A percentile compares a stretch with the other conserved stretches of the same genome.
These are phyloP conservation scores for Macrochelys suwanniensis DNA, from an alignment of 2,797 vertebrate species.

Conservation along the genomic window DNA sequence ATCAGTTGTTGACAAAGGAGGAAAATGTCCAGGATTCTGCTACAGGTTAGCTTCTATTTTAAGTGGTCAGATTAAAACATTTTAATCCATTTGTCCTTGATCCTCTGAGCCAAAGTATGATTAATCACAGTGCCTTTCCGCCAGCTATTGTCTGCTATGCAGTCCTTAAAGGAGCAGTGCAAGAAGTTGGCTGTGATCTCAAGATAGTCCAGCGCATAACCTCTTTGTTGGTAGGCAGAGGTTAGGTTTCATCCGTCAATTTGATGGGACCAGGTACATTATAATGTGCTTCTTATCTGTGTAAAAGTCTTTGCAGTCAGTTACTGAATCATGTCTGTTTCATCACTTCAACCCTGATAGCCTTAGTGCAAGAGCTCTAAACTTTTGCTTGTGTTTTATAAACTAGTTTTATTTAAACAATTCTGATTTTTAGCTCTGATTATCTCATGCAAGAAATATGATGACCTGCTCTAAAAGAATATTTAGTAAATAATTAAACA, in stretches of 20 bases:
- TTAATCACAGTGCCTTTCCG: neutral
- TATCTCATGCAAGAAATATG: neutral
- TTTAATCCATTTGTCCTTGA: slow-evolving; percentile 27
- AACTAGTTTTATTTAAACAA: neutral
- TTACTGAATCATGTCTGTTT: slow-evolving; percentile 63
- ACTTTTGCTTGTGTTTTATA: neutral
- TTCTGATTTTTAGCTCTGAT: neutral
- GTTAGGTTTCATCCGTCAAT: slow-evolving; percentile 49
- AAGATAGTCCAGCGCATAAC: slow-evolving; percentile 6
- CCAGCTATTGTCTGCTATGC: neutral
- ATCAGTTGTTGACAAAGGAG: neutral
- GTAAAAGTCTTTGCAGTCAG: slow-evolving; percentile 61
- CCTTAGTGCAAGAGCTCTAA: neutral
- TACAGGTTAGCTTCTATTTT: neutral
- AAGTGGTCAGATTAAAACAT: slow-evolving; percentile 31
- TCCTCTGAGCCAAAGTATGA: neutral
- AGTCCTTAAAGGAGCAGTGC: slow-evolving; percentile 12
- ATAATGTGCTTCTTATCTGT: slow-evolving; percentile 42
- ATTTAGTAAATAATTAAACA: neutral
- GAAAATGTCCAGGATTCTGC: neutral
- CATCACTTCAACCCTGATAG: slow-evolving; percentile 17
- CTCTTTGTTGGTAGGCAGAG: slow-evolving; percentile 35
- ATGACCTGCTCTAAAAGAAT: neutral
- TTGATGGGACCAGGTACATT: slow-evolving; percentile 28
- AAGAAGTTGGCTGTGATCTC: slow-evolving; percentile 30